Conservation (phyloP, 2,888 invertebrate species). For the Atethmia centrago region DNA sequence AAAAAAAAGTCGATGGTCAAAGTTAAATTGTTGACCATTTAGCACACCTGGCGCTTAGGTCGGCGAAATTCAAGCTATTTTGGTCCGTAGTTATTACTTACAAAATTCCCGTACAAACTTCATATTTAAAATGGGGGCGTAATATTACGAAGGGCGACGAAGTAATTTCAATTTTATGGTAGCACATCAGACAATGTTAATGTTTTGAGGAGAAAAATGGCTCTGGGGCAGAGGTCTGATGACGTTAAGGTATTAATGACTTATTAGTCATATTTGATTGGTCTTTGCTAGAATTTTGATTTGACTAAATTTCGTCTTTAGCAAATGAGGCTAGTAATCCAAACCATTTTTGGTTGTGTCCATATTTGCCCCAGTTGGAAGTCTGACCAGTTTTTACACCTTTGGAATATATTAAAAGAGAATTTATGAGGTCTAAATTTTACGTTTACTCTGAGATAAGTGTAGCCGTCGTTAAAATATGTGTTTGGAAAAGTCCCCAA, state of each 20-base stretch:
- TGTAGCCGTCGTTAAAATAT: constrained; percentile 8
- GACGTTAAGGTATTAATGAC: no score
- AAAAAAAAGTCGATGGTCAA: constrained; percentile 19
- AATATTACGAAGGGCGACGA: constrained; percentile 21
- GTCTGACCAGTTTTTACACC: neutral
- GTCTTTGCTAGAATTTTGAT: neutral
- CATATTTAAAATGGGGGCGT: constrained; percentile 15
- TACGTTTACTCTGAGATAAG: constrained; percentile 13
- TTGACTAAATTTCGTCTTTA: neutral
- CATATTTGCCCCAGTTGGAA: neutral
- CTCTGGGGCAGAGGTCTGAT: neutral
- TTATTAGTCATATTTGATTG: neutral
- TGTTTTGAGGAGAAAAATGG: neutral
- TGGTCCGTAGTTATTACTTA: constrained; percentile 22
- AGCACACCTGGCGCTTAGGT: constrained; percentile 39
- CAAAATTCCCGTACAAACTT: constrained; percentile 26
- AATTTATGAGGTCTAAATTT: constrained; percentile 21
- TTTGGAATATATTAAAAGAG: neutral
- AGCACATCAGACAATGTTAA: neutral
- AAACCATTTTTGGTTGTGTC: no score
- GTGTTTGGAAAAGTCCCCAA: neutral
- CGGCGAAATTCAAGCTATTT: constrained; percentile 29
- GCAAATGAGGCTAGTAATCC: neutral
- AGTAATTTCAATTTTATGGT: constrained; percentile 36
- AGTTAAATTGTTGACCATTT: constrained; percentile 40